These are phyloP conservation scores for Mylabris sibirica DNA, from an alignment of 2,888 invertebrate genomes.

Conservation along the genomic window DNA sequence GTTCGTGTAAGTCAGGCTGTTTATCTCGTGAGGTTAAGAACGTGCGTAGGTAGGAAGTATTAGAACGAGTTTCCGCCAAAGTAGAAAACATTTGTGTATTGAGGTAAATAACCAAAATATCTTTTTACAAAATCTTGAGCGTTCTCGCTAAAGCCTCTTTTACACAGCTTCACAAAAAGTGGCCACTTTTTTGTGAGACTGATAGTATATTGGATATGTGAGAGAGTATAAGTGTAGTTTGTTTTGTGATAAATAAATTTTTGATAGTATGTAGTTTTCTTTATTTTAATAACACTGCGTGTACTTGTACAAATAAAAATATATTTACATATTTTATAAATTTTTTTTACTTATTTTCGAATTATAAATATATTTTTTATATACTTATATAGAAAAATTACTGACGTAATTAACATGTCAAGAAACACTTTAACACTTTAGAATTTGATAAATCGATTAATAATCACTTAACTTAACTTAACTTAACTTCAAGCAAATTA, in stretches of 20 bases:
- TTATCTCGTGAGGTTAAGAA: no score
- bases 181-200: no score
- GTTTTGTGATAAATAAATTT: neutral
- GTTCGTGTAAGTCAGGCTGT: no score
- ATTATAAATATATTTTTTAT: constrained; percentile 30
- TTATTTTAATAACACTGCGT: constrained; percentile 31
- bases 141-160: no score
- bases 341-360: constrained; percentile 24
- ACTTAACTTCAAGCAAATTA: constrained; percentile 26
- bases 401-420: constrained; percentile 24
- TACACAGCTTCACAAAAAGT: no score
- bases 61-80: no score
- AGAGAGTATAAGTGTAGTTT: no score
- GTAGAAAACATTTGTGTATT: no score
- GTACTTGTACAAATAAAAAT: constrained; percentile 33
- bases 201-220: no score
- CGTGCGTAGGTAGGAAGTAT: no score
- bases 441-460: constrained; percentile 24
- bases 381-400: constrained; percentile 22
- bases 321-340: constrained; percentile 32
- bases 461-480: constrained; percentile 16
- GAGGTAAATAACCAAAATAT: no score
- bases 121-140: no score
- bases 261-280: neutral
- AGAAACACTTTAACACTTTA: constrained; percentile 31